Conservation (phyloP, 64 coral and sea anemone species). For the Hydrozoanthus tunicans region DNA sequence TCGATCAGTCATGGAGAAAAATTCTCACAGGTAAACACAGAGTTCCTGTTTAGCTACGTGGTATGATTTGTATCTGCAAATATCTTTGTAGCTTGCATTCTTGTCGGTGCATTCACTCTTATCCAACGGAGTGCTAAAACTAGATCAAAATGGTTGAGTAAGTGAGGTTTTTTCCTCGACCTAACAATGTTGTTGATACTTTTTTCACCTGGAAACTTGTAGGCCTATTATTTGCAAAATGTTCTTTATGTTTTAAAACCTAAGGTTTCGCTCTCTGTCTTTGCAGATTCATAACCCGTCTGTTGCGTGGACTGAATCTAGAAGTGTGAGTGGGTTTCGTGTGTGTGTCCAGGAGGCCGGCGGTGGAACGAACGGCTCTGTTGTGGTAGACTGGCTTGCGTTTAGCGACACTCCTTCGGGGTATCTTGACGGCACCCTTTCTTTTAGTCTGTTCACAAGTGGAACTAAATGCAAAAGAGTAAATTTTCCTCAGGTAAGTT, state of each 20-base stretch:
- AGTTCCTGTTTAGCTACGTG: not conserved
- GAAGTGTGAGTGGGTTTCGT: constrained; percentile 37
- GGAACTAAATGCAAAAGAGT: constrained; percentile 65
- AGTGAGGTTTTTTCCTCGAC: too few species aligned
- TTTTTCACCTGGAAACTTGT: not conserved
- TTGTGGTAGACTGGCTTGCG: constrained; percentile 58
- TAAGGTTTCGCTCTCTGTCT: not conserved
- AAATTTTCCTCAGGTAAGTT: constrained; percentile 47
- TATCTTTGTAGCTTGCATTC: not conserved
- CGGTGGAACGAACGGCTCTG: constrained; percentile 55
- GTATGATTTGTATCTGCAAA: too few species aligned
- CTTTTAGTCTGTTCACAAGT: constrained; percentile 61
- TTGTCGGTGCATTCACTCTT: not conserved
- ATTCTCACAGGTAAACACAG: not conserved
- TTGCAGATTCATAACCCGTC: constrained; percentile 57
- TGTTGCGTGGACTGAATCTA: constrained; percentile 57
- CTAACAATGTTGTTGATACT: not conserved
- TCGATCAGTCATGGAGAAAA: constrained; percentile 44
- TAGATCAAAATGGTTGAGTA: too few species aligned
- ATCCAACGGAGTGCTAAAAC: not conserved
- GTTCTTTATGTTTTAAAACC: too few species aligned
- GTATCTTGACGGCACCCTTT: constrained; percentile 34
- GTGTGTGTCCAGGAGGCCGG: constrained; percentile 59
- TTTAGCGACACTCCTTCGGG: constrained; percentile 52
- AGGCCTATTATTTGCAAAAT: not conserved